phyloP scores from a whole-genome alignment of 2,797 vertebrate species.

The Darevskia mixta region DNA sequence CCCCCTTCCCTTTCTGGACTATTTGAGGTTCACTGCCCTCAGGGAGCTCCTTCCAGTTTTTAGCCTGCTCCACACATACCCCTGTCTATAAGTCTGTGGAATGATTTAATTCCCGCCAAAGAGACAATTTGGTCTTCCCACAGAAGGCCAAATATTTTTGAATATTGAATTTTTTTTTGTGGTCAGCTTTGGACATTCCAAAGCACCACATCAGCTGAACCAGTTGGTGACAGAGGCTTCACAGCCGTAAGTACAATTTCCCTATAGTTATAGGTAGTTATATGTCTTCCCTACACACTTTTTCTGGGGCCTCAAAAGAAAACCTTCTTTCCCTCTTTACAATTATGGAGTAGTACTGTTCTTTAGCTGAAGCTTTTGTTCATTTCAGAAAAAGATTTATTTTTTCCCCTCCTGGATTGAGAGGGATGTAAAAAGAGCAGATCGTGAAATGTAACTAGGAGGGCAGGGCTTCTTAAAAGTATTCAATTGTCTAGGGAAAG shows the following conservation, averaged over 20 bases:
- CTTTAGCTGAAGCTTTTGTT: conserved; percentile 44
- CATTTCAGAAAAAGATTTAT: conserved; percentile 22
- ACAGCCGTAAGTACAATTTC: neutral
- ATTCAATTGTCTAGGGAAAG: conserved; percentile 67
- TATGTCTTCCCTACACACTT: neutral
- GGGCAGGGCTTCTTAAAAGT: conserved; percentile 68
- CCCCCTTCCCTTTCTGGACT: no score
- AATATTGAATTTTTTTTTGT: neutral
- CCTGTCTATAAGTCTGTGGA: neutral
- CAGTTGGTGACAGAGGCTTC: neutral
- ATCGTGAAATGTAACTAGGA: conserved; percentile 67
- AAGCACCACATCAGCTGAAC: neutral
- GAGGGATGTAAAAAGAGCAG: conserved; percentile 63
- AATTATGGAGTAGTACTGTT: conserved; percentile 44
- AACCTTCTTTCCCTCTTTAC: conserved; percentile 50
- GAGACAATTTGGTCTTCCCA: neutral
- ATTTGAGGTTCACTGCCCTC: no score
- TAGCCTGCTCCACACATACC: neutral
- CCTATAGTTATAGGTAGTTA: neutral
- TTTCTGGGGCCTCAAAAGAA: conserved; percentile 41
- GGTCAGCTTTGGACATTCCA: neutral
- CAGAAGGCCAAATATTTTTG: no score
- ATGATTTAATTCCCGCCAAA: neutral
- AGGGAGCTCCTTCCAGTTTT: neutral
- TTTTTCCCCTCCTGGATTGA: conserved; percentile 53